Evolutionary conservation across 2,888 invertebrate species (phyloP), one percentile per base, ranked within the genome.

Genomic region (Actias luna): DNA sequence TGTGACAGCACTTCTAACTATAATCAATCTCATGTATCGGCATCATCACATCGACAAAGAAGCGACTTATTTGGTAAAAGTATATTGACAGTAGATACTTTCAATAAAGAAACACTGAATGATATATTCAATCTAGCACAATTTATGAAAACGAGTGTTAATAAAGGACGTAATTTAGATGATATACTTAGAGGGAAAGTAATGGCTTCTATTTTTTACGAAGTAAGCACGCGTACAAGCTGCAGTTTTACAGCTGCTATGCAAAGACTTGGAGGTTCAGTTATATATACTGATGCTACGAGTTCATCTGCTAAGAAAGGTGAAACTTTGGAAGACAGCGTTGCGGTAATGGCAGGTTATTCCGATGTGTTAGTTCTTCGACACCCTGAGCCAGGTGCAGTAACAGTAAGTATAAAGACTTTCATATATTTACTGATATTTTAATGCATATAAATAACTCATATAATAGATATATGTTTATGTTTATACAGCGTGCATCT

Each of bases 161-260:
- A 94, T 16, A 98, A 98, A 83, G 98, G 98, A 66, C 93, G 97
- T 46, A 94, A 95, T 0, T 85, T 99, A 59, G 97, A 98, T 82
- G 96, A 98, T 78, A 94, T 99, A 68, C 89, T 99, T 42, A 95
- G 95, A 84, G 99, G 99, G 50, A 98, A 98, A 93, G 94, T 99
- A 3, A 97, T 99, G 97, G 97, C 98, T 3, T 97, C 97, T 0
- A 95, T 99, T 80, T 99, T 99, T 88, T 99, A 98, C 87, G 99
- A 99, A 94, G 98, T 96, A 0, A 99, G 99, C 82, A 99, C 99
- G 0, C 94, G 99, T 66, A 99, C 99, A 0, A 96, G 96, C 75
- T 97, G 98, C 83, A 99, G 99, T 82, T 99, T 99, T 91, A 94
- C 97, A 0, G 97, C 98, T 0, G 99, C 99, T 0, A 99, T 99